These are phyloP conservation scores for Sinelater perroti DNA, from an alignment of 2,888 invertebrate genomes.

Conservation along the genomic window DNA sequence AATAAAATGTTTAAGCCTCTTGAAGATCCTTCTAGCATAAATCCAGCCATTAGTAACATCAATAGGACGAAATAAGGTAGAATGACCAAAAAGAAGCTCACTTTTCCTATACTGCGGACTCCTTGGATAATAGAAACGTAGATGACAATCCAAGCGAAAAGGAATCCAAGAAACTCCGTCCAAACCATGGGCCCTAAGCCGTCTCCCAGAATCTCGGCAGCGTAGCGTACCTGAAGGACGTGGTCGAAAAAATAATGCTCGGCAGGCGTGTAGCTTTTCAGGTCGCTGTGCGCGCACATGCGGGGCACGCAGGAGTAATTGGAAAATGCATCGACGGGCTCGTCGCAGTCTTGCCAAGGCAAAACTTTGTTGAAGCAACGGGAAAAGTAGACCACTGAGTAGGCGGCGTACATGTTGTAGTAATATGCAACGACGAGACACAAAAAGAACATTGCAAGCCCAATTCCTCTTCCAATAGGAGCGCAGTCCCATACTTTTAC, in stretches of 20 bases:
- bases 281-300: conserved; percentile 11
- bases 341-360: conserved; percentile 56
- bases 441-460: conserved; percentile 59
- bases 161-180: conserved; percentile 20
- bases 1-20: conserved; percentile 9
- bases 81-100: conserved; percentile 21
- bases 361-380: conserved; percentile 62
- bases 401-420: conserved; percentile 58
- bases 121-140: conserved; percentile 32
- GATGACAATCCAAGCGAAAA: conserved; percentile 29
- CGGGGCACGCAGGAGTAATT: conserved; percentile 20
- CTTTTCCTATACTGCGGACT: conserved; percentile 33
- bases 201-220: conserved; percentile 1
- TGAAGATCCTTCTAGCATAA: conserved; percentile 26
- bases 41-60: conserved; percentile 22
- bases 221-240: conserved; percentile 16
- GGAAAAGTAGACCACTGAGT: conserved; percentile 59
- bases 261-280: conserved; percentile 9
- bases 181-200: conserved; percentile 22
- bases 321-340: neutral
- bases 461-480: conserved; percentile 61
- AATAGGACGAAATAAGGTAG: conserved; percentile 30
- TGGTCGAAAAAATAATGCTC: conserved; percentile 29
- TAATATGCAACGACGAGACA: conserved; percentile 58
- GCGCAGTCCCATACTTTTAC: conserved; percentile 62